Base-by-base conservation (phyloP, 92 coral and sea anemone genomes). In the Palythoa caribaeorum region DNA sequence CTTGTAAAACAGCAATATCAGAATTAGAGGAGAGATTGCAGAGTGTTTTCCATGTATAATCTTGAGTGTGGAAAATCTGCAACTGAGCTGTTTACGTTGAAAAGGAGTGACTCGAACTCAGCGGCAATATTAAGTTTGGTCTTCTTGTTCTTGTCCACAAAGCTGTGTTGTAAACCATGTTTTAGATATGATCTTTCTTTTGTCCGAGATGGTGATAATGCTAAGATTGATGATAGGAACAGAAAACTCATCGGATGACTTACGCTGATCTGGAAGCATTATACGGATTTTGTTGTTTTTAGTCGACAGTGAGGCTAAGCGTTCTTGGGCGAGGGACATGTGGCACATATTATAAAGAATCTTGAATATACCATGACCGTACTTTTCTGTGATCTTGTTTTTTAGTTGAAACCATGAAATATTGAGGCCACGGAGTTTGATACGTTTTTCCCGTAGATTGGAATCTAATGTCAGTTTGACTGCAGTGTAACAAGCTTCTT, bases 71-170 rank as follows among this genome's bases (percentile, higher is more conserved):
- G 73, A 20, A 69, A 2, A 69, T 69, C 73, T 35, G 73, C 5
- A 28, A 69, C 73, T 2, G 73, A 69, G 3, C 12, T 20, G 39
- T 28, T 20, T 3, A 69, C 39, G 37, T 7, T 17, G 73, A 20
- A 20, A 6, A n/a, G 14, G 38, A 69, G 10, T n/a, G 73, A 69
- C 13, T 69, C 73, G 13, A 69, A 69, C 14, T 69, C 73, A 11
- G 73, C 73, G 7, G 73, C 73, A 1, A 69, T 20, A 20, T 69
- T 28, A 3, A 20, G 40, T 69, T 69, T 69, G 73, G 73, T 69
- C 38, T 69, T 20, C 73, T 69, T 69, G 38, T 69, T 69, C 73
- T 69, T 69, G 10, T 69, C 73, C 39, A 69, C 73, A 69, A 69
- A 69, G 19, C 38, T 69, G 38, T 69, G 38, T 35, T 69, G 73